phyloP scores from a whole-genome alignment of 2,888 invertebrate genomes.

The Sympetrum striolatum region DNA sequence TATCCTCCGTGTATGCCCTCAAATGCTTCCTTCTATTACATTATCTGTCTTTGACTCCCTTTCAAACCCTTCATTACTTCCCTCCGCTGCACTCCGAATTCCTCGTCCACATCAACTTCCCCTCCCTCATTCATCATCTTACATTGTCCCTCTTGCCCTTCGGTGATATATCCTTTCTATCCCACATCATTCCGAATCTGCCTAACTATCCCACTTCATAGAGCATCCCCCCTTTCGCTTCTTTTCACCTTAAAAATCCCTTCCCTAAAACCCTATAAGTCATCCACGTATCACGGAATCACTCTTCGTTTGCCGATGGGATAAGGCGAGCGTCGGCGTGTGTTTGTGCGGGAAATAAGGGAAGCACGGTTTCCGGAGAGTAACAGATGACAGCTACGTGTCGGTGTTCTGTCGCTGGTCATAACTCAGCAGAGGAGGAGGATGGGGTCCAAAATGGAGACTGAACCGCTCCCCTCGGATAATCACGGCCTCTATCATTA shows the following conservation, averaged over 20 bases:
- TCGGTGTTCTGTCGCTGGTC: slow-evolving; percentile 36
- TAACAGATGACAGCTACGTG: slow-evolving; percentile 41
- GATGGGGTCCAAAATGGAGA: not conserved
- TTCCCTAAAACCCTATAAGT: not conserved
- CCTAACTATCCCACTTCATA: too few relatives aligned
- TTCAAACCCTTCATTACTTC: too few relatives aligned
- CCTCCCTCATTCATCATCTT: too few relatives aligned
- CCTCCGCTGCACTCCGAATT: too few relatives aligned
- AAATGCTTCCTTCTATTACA: too few relatives aligned
- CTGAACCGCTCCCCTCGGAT: not conserved
- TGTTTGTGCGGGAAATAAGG: not conserved
- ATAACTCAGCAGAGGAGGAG: slow-evolving; percentile 1
- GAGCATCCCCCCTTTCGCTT: too few relatives aligned
- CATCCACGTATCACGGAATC: slow-evolving; percentile 22
- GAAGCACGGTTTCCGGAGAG: slow-evolving; percentile 1
- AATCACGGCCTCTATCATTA: not conserved
- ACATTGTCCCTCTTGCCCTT: too few relatives aligned
- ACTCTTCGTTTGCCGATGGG: slow-evolving; percentile 1
- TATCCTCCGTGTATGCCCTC: too few relatives aligned
- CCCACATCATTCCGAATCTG: too few relatives aligned
- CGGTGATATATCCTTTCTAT: too few relatives aligned
- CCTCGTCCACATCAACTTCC: too few relatives aligned
- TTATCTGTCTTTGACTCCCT: too few relatives aligned
- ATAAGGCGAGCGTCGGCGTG: not conserved
- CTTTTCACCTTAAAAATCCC: not conserved